A percentile compares a stretch with the other conserved stretches of the same genome.
These are phyloP conservation scores for Tor tambroides DNA, from an alignment of 2,113 vertebrate species.

Conservation along the genomic window DNA sequence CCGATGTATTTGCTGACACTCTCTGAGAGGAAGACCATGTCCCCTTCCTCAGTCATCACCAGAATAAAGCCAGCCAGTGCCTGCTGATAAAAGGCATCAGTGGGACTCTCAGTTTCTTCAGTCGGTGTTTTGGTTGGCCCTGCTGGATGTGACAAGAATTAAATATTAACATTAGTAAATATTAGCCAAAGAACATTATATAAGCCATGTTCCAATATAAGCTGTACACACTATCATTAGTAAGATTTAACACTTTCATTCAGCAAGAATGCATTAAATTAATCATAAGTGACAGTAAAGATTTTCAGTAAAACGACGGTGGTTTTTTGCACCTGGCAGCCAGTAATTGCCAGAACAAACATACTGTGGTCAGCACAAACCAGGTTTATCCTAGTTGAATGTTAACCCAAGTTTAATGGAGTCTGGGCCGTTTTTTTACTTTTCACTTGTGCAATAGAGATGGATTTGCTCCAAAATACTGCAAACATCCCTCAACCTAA, in stretches of 20 bases:
- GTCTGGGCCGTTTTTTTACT: neutral
- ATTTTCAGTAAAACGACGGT: neutral
- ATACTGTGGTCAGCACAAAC: neutral
- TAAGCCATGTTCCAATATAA: neutral
- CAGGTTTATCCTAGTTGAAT: neutral
- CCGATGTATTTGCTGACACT: conserved; percentile 87
- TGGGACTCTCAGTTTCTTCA: conserved; percentile 68
- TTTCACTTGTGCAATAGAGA: neutral
- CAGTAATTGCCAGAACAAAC: neutral
- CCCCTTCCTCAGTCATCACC: conserved; percentile 85
- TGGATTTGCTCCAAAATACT: neutral
- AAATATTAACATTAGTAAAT: neutral
- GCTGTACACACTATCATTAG: neutral
- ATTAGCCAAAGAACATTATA: neutral
- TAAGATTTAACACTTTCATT: neutral
- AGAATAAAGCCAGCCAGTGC: conserved; percentile 85
- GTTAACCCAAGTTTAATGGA: neutral
- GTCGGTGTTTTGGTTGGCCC: conserved; percentile 28
- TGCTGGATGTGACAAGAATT: neutral
- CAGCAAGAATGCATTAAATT: neutral
- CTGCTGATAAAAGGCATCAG: conserved; percentile 81
- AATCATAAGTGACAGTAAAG: neutral
- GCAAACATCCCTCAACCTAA: neutral
- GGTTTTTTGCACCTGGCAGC: neutral
- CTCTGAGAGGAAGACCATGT: conserved; percentile 88